phyloP scores from a whole-genome alignment of 2,888 invertebrate species.

The Criorhina ranunculi region DNA sequence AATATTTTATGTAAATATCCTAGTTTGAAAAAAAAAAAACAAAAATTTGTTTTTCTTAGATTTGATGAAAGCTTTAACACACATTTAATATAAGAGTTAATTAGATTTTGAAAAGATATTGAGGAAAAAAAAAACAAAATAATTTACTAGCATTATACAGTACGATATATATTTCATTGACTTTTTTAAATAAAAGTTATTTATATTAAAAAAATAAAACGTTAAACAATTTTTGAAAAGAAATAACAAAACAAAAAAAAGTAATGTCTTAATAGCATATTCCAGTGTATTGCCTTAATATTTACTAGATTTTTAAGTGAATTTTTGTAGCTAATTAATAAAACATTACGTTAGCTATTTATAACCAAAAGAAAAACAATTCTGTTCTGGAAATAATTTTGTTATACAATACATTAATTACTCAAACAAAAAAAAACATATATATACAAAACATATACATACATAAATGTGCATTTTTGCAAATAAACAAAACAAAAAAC shows the following conservation, averaged over 20 bases:
- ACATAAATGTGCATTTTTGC: constrained; percentile 78
- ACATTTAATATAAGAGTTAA: constrained; percentile 66
- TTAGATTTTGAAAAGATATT: constrained; percentile 58
- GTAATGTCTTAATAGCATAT: constrained; percentile 77
- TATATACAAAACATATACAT: constrained; percentile 58
- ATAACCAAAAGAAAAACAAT: constrained; percentile 37
- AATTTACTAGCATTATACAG: constrained; percentile 63
- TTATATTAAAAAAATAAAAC: constrained; percentile 44
- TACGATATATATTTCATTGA: constrained; percentile 53
- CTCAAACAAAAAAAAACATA: constrained; percentile 52
- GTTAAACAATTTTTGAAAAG: constrained; percentile 39
- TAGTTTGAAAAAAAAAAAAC: constrained; percentile 8
- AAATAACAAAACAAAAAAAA: constrained; percentile 49
- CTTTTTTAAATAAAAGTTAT: constrained; percentile 35
- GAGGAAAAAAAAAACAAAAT: constrained; percentile 15
- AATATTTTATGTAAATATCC: constrained; percentile 49
- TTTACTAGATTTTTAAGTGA: constrained; percentile 76
- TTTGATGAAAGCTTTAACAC: constrained; percentile 74
- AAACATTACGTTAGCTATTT: constrained; percentile 63
- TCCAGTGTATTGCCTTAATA: constrained; percentile 78
- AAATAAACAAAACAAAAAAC: constrained; percentile 30
- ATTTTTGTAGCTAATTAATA: constrained; percentile 68
- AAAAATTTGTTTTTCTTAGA: constrained; percentile 36
- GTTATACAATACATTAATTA: constrained; percentile 72
- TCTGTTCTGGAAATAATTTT: constrained; percentile 70